phyloP scores from a whole-genome alignment of 2,888 invertebrate species.

The Xestoiulus laeticollis region DNA sequence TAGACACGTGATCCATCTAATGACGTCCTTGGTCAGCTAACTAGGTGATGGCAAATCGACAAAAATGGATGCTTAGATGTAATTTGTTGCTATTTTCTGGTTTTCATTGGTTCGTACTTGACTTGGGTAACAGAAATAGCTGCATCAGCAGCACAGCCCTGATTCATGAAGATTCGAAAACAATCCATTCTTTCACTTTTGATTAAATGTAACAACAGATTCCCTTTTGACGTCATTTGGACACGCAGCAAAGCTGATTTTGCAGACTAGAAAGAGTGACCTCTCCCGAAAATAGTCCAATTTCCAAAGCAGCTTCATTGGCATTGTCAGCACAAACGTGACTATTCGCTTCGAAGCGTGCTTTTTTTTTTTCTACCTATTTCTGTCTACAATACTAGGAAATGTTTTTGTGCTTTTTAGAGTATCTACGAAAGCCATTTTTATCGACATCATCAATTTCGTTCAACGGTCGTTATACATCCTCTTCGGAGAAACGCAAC shows the following conservation, averaged over 20 bases:
- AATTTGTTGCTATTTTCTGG: too few relatives aligned
- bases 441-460: not conserved
- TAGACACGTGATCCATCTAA: not conserved
- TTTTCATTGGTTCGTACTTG: too few relatives aligned
- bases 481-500: not conserved
- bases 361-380: not conserved
- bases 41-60: not conserved
- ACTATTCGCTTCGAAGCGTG: not conserved
- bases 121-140: too few relatives aligned
- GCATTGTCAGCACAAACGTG: not conserved
- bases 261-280: not conserved
- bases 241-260: not conserved
- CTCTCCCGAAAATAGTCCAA: not conserved
- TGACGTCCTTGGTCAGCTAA: not conserved
- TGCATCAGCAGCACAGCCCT: not conserved
- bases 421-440: not conserved
- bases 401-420: not conserved
- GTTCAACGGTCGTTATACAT: not conserved
- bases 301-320: not conserved
- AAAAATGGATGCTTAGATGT: too few relatives aligned
- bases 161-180: not conserved
- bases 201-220: not conserved
- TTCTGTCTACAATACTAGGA: slow-evolving; percentile 17
- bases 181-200: not conserved
- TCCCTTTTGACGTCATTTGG: not conserved